These are phyloP conservation scores for Aphaenogaster rudis DNA, from an alignment of 1,140 invertebrate genomes.

Conservation along the genomic window DNA sequence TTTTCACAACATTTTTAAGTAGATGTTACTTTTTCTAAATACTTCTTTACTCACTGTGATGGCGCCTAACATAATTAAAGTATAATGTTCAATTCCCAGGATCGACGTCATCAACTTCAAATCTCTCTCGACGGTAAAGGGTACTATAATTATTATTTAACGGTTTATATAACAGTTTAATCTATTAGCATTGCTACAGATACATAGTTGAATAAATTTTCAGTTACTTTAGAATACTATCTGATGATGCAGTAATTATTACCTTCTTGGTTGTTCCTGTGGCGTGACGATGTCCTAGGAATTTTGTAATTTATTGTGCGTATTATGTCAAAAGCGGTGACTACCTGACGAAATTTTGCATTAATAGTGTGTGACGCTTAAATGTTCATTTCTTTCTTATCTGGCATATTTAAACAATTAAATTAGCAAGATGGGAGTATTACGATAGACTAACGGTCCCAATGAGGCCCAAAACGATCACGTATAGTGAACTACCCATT, in stretches of 20 bases:
- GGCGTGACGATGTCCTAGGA: slow-evolving; percentile 62
- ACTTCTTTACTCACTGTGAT: slow-evolving; percentile 79
- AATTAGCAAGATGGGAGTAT: slow-evolving; percentile 74
- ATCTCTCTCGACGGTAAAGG: slow-evolving; percentile 82
- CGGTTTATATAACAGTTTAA: slow-evolving; percentile 45
- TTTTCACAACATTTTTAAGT: slow-evolving; percentile 3
- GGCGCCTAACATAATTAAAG: slow-evolving; percentile 83
- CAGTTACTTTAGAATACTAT: not conserved
- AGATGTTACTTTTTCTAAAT: not conserved
- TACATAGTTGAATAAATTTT: not conserved
- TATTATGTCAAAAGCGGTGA: slow-evolving; percentile 81
- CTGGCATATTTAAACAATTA: not conserved
- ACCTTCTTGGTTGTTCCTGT: slow-evolving; percentile 64
- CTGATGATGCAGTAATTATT: not conserved
- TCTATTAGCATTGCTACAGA: not conserved
- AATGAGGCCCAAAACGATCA: slow-evolving; percentile 83
- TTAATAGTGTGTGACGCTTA: not conserved
- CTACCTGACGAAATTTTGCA: slow-evolving; percentile 74
- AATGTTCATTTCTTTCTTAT: not conserved
- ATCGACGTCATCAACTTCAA: slow-evolving; percentile 85
- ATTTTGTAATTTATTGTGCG: slow-evolving; percentile 81
- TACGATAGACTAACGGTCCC: slow-evolving; percentile 86
- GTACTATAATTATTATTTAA: slow-evolving; percentile 70
- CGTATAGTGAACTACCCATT: slow-evolving; percentile 83
- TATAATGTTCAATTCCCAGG: slow-evolving; percentile 85